Base-by-base conservation (phyloP, 2,113 vertebrate genomes). In the Heteronetta atricapilla region DNA sequence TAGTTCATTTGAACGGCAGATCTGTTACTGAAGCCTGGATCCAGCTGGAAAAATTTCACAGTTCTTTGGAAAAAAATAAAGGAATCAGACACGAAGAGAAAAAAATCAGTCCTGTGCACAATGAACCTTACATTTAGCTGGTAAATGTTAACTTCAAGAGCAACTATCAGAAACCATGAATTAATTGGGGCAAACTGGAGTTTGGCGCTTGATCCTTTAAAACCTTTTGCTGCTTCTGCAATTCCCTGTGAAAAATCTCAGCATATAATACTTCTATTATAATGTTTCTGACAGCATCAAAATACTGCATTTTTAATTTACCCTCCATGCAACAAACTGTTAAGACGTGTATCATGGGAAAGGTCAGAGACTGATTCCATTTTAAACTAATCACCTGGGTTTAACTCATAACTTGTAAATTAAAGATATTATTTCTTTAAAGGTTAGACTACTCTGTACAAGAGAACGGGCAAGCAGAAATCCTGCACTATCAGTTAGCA, bases 1-100 rank as follows among this genome's bases (percentile, higher is more conserved):
- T 33, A 69, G 56, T 55, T 66, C 25, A 63, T 75, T 76, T 81
- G 36, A 80, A 70, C 38, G 33, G 38, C 14, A 75, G 26, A 56
- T 63, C 29, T 88, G 25, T 85, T 76, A 76, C 34, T 67, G n/a
- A 74, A 70, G 26, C 40, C 33, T 69, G 53, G n/a, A 72, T 86
- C 50, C 62, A 88, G 59, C 38, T 92, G 31, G 59, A 87, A 76
- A 77, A 87, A 29, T 2, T 5, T 52, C 58, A 86, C 31, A 88
- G 31, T 78, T 85, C 26, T 88, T 90, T 34, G 29, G 63, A 82
- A 90, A 84, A 60, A 78, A 78, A 44, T 55, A 85, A 19, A 52
- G 42, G 80, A 88, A 50, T 58, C 34, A 50, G 42, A 76, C 75
- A 72, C 13, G 42, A 52, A 78, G 21, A 78, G 48, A 59, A 58